Conservation (phyloP, 2,888 invertebrate genomes). For the Drosophila rellima region DNA sequence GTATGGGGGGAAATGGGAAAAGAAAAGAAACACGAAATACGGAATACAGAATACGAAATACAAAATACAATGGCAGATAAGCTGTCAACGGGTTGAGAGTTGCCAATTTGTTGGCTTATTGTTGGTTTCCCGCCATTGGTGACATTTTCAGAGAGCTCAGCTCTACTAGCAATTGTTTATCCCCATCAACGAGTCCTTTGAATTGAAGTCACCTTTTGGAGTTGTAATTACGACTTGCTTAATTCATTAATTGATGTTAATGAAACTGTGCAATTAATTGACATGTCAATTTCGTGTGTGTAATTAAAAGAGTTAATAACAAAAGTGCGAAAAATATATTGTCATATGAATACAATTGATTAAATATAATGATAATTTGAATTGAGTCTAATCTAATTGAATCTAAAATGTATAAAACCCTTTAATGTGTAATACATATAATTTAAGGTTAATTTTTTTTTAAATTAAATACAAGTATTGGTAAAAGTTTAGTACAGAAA, state of each 20-base stretch:
- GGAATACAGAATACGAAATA: slow-evolving; percentile 17
- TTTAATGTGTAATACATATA: too few relatives aligned
- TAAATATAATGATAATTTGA: too few relatives aligned
- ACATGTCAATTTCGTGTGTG: neutral
- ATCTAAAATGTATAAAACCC: too few relatives aligned
- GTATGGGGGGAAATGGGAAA: slow-evolving; percentile 17
- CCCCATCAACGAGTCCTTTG: slow-evolving; percentile 5
- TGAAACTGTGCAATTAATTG: neutral
- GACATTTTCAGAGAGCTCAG: slow-evolving; percentile 4
- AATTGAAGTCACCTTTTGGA: neutral
- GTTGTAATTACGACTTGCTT: neutral
- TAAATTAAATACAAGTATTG: neutral
- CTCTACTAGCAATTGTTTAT: neutral
- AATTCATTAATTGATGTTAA: neutral
- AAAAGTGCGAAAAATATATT: too few relatives aligned
- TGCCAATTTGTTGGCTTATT: slow-evolving; percentile 59
- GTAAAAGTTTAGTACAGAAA: neutral
- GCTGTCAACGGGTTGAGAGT: slow-evolving; percentile 58
- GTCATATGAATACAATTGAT: too few relatives aligned
- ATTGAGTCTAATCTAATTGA: too few relatives aligned
- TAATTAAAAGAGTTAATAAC: too few relatives aligned
- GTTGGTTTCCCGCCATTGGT: slow-evolving; percentile 37
- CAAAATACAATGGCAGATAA: slow-evolving; percentile 46
- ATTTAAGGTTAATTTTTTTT: neutral
- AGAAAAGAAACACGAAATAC: slow-evolving; percentile 11